Evolutionary conservation across 2,888 invertebrate species (phyloP), one percentile per base, ranked within the genome.

Genomic region (Nomada fabriciana): DNA sequence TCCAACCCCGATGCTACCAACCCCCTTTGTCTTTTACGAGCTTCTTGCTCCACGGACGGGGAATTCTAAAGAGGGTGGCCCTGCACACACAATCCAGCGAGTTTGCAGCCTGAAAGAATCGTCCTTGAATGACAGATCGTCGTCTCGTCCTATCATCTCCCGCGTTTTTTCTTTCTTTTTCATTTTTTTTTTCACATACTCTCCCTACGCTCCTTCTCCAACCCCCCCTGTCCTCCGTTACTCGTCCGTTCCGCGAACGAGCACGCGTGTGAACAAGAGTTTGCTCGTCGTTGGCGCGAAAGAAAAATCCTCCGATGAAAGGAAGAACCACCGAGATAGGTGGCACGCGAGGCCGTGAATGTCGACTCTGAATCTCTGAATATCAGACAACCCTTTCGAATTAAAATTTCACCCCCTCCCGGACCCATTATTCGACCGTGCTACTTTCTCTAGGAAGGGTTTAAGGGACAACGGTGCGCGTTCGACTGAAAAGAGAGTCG

Each of bases 41-140:
- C 88, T 88, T 80, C 86, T 90, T 89, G 87, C 89, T 85, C 88
- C 89, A 88, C 88, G 88, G 84, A 80, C 87, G 84, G 87, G 87
- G 88, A 91, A 92, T 91, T 92, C 90, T 91, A 91, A 92, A 92
- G 90, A 91, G 90, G 87, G 85, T 85, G 86, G 82, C 82, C 76
- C 88, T 91, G 84, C 85, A 78, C 79, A 85, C 85, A 84, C 88
- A 89, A 88, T 86, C 88, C 86, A 82, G 79, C 71, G 85, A 86
- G 86, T 87, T 89, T 89, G 84, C 86, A 85, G 86, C 76, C 85
- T 89, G 89, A 88, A 90, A 89, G 90, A 88, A 89, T 89, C 81
- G 84, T 85, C 83, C 89, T 89, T 88, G 80, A 85, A 86, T 88
- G 87, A 87, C 88, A 76, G 87, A 88, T 88, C 88, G 80, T 73